Conservation (phyloP, 1,140 invertebrate species). For the Orchestia grillus region DNA sequence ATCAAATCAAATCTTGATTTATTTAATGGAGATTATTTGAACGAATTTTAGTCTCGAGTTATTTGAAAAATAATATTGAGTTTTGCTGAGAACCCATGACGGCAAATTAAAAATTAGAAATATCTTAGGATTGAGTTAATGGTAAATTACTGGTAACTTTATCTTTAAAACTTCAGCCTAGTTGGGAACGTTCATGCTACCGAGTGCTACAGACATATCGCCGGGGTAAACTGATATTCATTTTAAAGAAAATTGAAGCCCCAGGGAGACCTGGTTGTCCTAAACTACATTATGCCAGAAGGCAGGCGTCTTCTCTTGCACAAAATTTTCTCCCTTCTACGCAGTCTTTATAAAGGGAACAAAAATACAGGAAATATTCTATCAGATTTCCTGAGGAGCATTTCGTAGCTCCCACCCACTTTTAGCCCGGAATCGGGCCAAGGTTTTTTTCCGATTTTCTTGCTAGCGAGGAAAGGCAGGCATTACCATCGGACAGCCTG, state of each 20-base stretch:
- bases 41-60: no score
- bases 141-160: no score
- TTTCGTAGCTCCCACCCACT: slow-evolving; percentile 44
- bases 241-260: not conserved
- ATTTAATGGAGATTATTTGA: no score
- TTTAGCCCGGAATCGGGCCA: slow-evolving; percentile 14
- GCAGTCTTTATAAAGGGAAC: slow-evolving; percentile 19
- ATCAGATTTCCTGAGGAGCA: slow-evolving; percentile 45
- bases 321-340: not conserved
- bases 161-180: no score
- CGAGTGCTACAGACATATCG: no score
- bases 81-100: no score
- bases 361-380: slow-evolving; percentile 39
- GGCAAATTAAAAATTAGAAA: no score
- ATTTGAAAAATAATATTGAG: no score
- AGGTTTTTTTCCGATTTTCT: slow-evolving; percentile 38
- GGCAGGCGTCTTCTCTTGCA: not conserved
- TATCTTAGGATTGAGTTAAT: no score
- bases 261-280: not conserved
- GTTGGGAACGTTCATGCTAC: no score
- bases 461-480: not conserved
- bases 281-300: not conserved
- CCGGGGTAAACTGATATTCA: not conserved
- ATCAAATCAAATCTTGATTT: no score
- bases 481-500: slow-evolving; percentile 55